Evolutionary conservation across 2,888 invertebrate genomes (phyloP), one percentile per base, ranked within the genome.

Genomic region (Arrhopalites spinosus): DNA sequence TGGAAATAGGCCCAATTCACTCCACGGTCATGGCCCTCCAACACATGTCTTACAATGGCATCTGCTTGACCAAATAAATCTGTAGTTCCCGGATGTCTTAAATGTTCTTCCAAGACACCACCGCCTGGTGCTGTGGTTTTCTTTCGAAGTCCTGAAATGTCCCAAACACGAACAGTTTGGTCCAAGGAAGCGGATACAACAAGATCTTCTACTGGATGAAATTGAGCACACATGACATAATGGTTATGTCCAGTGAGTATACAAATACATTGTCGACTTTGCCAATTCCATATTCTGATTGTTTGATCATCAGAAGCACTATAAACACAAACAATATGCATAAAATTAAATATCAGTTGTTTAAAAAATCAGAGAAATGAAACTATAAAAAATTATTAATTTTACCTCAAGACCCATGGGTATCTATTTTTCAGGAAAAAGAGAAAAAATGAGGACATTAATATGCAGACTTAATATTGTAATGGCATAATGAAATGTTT

Each of bases 221-320:
- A 99, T 86, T 94, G 93, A 0, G 98, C 98, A 85, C 98, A 97
- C 99, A 99, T 99, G 0, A 99, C 99, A 86, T 99, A 99, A 86
- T 99, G 99, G 86, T 98, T 98, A 87, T 99, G 99, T 0, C 99
- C 99, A 0, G 95, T 95, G 2, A 96, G 87, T 0, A 95, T 95
- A 83, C 94, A 95, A 84, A 97, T 96, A 84, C 96, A 98, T 77
- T 94, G 95, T 25, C 99, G 90, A 56, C 97, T 97, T 86, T 99
- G 99, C 99, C 99, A 99, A 86, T 99, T 99, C 99, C 99, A 99
- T 84, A 99, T 96, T 78, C 99, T 91, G 82, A 99, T 98, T 0
- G 99, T 99, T 87, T 97, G 96, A 88, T 99, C 99, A 88, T 99
- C 99, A 1, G 98, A 98, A 3, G 98, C 94, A 86, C 97, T n/a